Conservation (phyloP, 2,888 invertebrate genomes). For the Agonopterix arenella region DNA sequence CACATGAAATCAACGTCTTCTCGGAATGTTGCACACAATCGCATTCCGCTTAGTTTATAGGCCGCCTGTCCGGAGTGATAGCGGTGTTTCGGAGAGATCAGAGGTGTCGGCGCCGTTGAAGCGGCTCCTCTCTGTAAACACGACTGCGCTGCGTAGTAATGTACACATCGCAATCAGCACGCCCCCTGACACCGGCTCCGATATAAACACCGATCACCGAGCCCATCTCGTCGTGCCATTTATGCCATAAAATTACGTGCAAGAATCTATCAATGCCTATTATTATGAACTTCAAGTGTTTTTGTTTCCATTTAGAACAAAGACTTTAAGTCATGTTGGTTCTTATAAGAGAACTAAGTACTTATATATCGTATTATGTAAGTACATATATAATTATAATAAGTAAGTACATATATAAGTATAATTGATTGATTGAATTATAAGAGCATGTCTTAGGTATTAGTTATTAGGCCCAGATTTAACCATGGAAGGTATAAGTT, state of each 20-base stretch:
- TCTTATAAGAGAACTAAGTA: not conserved
- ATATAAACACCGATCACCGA: constrained; percentile 39
- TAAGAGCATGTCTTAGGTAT: no score
- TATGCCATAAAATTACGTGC: no score
- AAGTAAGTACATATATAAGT: no score
- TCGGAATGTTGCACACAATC: constrained; percentile 12
- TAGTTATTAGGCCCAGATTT: no score
- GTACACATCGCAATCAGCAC: constrained; percentile 42
- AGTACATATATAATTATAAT: no score
- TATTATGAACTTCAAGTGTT: no score
- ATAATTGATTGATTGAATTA: no score
- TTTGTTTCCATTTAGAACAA: no score
- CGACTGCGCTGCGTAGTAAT: constrained; percentile 24
- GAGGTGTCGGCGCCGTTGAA: constrained; percentile 48
- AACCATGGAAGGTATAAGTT: no score
- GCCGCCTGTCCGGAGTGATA: constrained; percentile 3
- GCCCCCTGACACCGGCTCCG: constrained; percentile 55
- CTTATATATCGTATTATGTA: no score
- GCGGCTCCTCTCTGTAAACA: constrained; percentile 46
- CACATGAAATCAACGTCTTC: constrained; percentile 7
- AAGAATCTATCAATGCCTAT: no score
- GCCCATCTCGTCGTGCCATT: not conserved
- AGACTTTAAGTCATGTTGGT: not conserved
- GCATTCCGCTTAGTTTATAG: not conserved
- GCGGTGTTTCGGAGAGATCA: constrained; percentile 49